Evolutionary conservation across 2,888 invertebrate species (phyloP), one percentile per base, ranked within the genome.

Genomic region (Melitaea athalia): DNA sequence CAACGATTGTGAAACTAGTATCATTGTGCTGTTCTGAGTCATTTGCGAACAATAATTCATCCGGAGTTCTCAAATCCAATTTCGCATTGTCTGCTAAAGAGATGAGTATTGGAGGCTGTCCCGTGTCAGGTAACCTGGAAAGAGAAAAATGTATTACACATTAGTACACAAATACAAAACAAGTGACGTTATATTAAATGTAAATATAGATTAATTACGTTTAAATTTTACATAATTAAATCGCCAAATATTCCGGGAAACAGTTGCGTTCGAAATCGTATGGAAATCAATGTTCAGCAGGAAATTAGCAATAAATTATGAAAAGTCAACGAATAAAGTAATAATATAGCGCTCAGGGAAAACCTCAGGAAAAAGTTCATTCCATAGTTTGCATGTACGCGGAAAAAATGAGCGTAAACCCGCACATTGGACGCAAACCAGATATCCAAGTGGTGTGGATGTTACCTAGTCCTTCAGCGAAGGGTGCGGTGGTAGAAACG

Each of bases 101-200:
- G 78, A 95, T 89, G 74, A 95, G 93, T 65, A 94, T 93, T 72
- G 91, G 91, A 77, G 93, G 92, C 78, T 94, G 94, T 62, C 93
- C 94, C 59, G 94, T 94, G 87, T 95, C 94, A 83, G 94, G 94
- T 87, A 95, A 93, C 85, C 95, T 95, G 91, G 45, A 93, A 74
- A 45, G 45, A 45, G 53, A 64, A 38, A 49, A 31, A 63, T 7
- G 8, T 7, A 38, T 7, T n/a, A n/a, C n/a, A n/a, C n/a, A n/a
- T 31, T 57, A 64, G 11, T 59, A 42, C 45, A 17, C 31, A 47
- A 47, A 10, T 45, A 62, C 47, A 53, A 62, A 67, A 57, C 38
- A 62, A 57, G 62, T 62, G 57, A 62, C 10, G 17, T 17, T 14
- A 17, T 52, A 10, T 17, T 24, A 24, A 24, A 24, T 24, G 24